These are phyloP conservation scores for Ectropis grisescens DNA, from an alignment of 1,140 invertebrate genomes.

Conservation along the genomic window DNA sequence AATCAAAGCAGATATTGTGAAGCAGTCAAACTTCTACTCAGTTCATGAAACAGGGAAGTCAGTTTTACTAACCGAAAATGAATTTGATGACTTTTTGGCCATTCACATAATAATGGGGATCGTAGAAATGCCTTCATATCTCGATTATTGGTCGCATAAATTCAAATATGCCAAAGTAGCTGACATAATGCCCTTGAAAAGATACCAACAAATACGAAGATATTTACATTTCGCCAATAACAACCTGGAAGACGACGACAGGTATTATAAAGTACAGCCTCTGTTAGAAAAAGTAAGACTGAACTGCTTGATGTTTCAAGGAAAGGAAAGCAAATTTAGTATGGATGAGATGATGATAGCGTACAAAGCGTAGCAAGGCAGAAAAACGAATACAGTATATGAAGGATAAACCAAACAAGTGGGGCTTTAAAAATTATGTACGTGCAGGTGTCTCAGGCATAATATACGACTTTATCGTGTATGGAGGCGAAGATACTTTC, in stretches of 20 bases:
- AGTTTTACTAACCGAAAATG: slow-evolving; percentile 8
- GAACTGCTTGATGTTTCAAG: neutral
- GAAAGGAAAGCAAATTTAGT: slow-evolving; percentile 7
- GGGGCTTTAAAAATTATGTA: slow-evolving; percentile 48
- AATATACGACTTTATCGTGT: slow-evolving; percentile 48
- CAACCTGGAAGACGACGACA: neutral
- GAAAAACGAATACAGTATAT: slow-evolving; percentile 24
- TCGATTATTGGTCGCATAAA: slow-evolving; percentile 12
- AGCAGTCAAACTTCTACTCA: slow-evolving; percentile 15
- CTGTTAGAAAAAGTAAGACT: neutral
- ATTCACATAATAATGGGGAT: slow-evolving; percentile 18
- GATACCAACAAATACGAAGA: slow-evolving; percentile 5
- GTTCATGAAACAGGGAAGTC: slow-evolving; percentile 1
- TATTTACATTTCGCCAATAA: neutral
- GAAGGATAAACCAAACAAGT: slow-evolving; percentile 24
- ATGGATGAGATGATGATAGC: slow-evolving; percentile 8
- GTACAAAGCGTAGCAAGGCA: slow-evolving; percentile 12
- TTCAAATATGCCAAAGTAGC: slow-evolving; percentile 9
- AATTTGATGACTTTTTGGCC: slow-evolving; percentile 8
- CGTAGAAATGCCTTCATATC: slow-evolving; percentile 14
- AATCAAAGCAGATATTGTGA: slow-evolving; percentile 9
- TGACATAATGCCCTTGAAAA: slow-evolving; percentile 12
- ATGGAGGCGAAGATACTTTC: slow-evolving; percentile 29
- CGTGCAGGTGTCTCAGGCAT: slow-evolving; percentile 23
- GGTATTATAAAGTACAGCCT: neutral